phyloP scores from a whole-genome alignment of 2,113 vertebrate genomes.

The Aleadryas rufinucha region DNA sequence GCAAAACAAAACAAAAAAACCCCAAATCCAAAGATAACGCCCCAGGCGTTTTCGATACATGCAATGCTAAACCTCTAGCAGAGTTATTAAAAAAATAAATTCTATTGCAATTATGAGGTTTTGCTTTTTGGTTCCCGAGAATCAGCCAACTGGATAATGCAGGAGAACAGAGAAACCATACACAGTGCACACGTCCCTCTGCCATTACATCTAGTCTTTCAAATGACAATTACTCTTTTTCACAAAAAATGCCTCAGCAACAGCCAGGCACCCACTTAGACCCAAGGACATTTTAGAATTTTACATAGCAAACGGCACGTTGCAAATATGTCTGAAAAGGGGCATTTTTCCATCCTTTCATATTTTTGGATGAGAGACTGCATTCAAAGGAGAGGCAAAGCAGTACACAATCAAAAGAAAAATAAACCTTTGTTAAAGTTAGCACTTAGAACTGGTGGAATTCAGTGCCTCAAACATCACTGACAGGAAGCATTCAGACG shows the following conservation, averaged over 20 bases:
- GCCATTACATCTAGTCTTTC: background rate
- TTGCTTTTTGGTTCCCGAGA: background rate
- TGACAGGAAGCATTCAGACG: background rate
- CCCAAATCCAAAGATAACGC: background rate
- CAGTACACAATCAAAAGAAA: background rate
- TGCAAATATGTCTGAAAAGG: slow-evolving; percentile 1
- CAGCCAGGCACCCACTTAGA: background rate
- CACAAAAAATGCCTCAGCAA: background rate
- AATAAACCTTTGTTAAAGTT: slow-evolving; percentile 42
- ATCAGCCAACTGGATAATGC: background rate
- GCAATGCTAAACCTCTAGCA: background rate
- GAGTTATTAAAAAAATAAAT: background rate
- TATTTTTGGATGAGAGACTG: slow-evolving; percentile 9
- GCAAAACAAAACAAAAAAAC: background rate
- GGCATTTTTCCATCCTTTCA: background rate
- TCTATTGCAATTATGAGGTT: background rate
- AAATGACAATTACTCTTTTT: background rate
- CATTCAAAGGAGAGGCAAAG: background rate
- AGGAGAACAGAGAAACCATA: background rate
- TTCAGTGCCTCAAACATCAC: background rate
- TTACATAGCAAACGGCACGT: background rate
- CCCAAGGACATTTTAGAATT: background rate
- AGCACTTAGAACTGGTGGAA: background rate
- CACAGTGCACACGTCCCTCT: background rate
- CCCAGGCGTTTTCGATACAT: background rate